Evolutionary conservation across 2,888 invertebrate genomes (phyloP).

Genomic region (Eumerus sabulonum): DNA sequence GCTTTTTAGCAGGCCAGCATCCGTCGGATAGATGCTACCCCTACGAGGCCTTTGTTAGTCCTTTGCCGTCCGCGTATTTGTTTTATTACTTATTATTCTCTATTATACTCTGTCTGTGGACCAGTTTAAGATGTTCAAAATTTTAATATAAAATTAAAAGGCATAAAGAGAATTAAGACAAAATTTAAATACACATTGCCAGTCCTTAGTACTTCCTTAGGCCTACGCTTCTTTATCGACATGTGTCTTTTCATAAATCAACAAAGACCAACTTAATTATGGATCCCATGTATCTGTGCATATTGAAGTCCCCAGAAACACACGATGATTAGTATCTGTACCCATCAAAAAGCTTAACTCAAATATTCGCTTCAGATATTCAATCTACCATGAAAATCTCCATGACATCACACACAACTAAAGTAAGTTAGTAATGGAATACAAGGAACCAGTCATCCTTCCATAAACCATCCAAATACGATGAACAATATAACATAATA

Average conservation of each 20-base stretch:
- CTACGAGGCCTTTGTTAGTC: no score
- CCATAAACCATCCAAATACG: slow-evolving; percentile 37
- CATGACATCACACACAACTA: slow-evolving; percentile 25
- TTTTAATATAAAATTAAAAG: no score
- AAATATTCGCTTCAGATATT: slow-evolving; percentile 33
- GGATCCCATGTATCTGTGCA: slow-evolving; percentile 4
- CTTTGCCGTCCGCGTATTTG: no score
- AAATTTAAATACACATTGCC: no score
- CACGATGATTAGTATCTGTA: slow-evolving; percentile 33
- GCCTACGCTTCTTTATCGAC: no score
- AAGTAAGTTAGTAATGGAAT: slow-evolving; percentile 18
- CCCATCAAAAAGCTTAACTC: slow-evolving; percentile 54
- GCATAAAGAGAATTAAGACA: no score
- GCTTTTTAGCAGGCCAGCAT: no score
- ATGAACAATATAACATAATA: slow-evolving; percentile 40
- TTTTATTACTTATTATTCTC: no score
- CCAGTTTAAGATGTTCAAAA: no score
- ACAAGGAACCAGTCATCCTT: slow-evolving; percentile 19
- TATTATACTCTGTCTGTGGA: no score
- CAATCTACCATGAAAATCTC: slow-evolving; percentile 5
- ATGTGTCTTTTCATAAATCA: slow-evolving; percentile 38
- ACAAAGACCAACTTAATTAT: slow-evolving; percentile 39
- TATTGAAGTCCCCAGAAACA: slow-evolving; percentile 50
- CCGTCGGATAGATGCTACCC: no score
- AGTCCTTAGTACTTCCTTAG: no score